phyloP scores from a whole-genome alignment of 2,113 vertebrate genomes.

The Rhinoptilus africanus region DNA sequence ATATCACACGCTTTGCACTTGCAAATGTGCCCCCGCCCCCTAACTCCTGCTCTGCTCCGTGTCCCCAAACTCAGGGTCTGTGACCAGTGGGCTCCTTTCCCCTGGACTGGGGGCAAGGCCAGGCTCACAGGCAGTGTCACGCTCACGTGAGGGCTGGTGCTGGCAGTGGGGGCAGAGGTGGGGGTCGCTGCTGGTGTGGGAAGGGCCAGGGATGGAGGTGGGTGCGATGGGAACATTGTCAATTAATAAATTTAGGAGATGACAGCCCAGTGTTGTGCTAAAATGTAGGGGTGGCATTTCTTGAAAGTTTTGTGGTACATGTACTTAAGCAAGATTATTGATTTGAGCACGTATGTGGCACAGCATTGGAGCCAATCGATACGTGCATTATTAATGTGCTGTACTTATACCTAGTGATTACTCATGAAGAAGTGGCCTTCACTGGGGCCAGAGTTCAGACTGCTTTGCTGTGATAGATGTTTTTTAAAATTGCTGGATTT shows the following conservation, averaged over 20 bases:
- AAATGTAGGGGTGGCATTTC: neutral
- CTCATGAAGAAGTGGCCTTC: constrained; percentile 30
- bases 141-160: rapidly evolving
- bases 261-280: neutral
- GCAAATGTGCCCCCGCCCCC: rapidly evolving
- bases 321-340: neutral
- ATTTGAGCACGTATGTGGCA: neutral
- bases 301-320: neutral
- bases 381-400: neutral
- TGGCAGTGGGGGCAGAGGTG: rapidly evolving
- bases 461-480: constrained; percentile 12
- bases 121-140: rapidly evolving
- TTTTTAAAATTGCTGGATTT: neutral
- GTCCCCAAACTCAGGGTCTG: rapidly evolving
- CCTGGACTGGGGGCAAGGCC: rapidly evolving
- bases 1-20: rapidly evolving
- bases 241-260: neutral
- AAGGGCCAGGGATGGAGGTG: neutral
- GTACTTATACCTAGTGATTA: neutral
- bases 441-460: constrained; percentile 6
- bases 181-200: rapidly evolving
- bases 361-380: neutral
- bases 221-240: neutral
- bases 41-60: rapidly evolving
- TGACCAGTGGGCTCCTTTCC: too few species aligned